phyloP scores from a whole-genome alignment of 1,140 invertebrate species.

The Heliconius nattereri region DNA sequence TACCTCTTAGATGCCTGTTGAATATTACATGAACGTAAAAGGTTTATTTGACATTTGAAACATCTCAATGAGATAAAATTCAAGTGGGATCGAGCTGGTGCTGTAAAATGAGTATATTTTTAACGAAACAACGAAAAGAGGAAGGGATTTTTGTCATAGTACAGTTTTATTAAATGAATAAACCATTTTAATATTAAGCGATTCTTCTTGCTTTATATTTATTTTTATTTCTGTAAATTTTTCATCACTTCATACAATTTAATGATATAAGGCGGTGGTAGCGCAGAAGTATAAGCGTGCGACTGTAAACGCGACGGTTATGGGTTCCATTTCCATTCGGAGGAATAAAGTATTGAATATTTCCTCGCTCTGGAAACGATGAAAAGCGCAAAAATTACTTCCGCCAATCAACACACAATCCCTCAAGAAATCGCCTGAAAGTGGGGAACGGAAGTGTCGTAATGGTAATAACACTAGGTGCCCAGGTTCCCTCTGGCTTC shows the following conservation, averaged over 20 bases:
- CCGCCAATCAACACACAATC: no score
- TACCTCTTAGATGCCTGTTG: conserved; percentile 5
- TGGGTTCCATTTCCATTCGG: no score
- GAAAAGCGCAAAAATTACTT: no score
- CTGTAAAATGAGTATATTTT: conserved; percentile 18
- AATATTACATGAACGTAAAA: conserved; percentile 24
- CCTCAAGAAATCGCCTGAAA: no score
- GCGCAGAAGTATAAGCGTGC: no score
- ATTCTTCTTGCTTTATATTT: neutral
- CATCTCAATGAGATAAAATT: conserved; percentile 20
- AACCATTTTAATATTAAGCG: neutral
- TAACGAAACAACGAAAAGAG: conserved; percentile 1
- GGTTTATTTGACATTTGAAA: conserved; percentile 12
- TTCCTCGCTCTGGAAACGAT: no score
- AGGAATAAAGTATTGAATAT: no score
- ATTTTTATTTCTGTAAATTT: neutral
- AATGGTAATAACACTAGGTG: no score
- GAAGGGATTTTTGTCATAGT: neutral
- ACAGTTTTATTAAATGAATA: neutral
- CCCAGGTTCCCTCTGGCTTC: no score
- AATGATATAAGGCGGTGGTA: neutral
- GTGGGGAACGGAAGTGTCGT: no score
- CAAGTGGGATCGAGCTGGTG: neutral
- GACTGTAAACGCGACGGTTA: no score
- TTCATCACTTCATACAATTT: neutral